phyloP scores from a whole-genome alignment of 2,113 vertebrate species.

The Amazona guildingii region DNA sequence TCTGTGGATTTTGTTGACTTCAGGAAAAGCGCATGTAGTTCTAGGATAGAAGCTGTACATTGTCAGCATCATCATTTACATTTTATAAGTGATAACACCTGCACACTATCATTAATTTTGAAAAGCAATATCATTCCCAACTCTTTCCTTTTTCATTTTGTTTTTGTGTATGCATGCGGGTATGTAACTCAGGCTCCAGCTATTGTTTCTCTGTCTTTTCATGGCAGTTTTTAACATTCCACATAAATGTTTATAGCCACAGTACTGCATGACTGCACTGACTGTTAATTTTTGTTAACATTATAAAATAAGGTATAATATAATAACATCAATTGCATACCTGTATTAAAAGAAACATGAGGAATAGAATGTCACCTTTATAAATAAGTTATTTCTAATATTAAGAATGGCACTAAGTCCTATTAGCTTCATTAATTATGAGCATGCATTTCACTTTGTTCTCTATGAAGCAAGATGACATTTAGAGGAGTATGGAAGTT shows the following conservation, averaged over 20 bases:
- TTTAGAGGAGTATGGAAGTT: neutral
- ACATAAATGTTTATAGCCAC: neutral
- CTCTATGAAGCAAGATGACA: neutral
- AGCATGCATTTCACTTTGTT: neutral
- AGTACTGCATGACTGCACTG: neutral
- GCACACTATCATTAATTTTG: neutral
- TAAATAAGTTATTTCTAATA: neutral
- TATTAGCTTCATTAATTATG: neutral
- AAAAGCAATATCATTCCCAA: neutral
- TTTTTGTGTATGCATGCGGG: neutral
- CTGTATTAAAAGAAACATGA: neutral
- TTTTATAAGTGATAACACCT: neutral
- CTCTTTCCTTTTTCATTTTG: neutral
- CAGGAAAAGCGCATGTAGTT: fast-evolving
- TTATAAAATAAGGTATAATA: neutral
- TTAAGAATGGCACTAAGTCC: neutral
- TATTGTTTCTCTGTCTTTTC: neutral
- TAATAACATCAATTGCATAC: neutral
- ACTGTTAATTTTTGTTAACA: neutral
- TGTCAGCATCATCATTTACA: neutral
- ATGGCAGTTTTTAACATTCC: neutral
- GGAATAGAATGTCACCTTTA: neutral
- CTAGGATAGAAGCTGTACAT: neutral
- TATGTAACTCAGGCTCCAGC: neutral
- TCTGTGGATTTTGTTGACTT: neutral